Conservation (phyloP, 92 coral and sea anemone species). For the Ricordea florida region DNA sequence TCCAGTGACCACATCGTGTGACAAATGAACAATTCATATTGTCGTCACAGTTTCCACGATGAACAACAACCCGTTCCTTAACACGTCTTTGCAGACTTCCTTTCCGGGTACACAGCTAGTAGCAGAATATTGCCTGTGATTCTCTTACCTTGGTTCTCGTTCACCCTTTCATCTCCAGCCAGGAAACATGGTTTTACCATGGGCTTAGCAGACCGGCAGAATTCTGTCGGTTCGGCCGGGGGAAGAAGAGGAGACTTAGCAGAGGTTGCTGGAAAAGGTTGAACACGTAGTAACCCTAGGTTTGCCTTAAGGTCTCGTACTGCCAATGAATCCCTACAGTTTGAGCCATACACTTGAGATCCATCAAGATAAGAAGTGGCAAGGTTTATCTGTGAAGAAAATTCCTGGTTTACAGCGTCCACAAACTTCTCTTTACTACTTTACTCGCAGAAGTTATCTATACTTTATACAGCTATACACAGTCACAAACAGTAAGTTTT, state of each 20-base stretch:
- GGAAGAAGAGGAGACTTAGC: slow-evolving; percentile 16
- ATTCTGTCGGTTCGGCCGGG: background rate
- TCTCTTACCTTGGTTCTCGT: slow-evolving; percentile 49
- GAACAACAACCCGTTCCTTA: too few species aligned
- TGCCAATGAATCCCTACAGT: background rate
- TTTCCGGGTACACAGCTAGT: too few species aligned
- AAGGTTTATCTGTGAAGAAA: slow-evolving; percentile 43
- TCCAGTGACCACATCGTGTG: too few species aligned
- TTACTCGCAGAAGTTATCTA: too few species aligned
- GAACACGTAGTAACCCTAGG: slow-evolving; percentile 18
- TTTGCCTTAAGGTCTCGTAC: slow-evolving; percentile 13
- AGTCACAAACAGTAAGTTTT: too few species aligned
- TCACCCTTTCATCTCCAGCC: slow-evolving; percentile 38
- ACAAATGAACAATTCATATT: too few species aligned
- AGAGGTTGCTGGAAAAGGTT: background rate
- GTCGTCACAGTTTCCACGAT: too few species aligned
- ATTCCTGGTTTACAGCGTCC: too few species aligned
- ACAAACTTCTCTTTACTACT: too few species aligned
- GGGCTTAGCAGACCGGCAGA: slow-evolving; percentile 19
- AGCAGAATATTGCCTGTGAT: too few species aligned
- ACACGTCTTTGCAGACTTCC: too few species aligned
- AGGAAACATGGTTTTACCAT: slow-evolving; percentile 15
- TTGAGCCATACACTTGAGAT: slow-evolving; percentile 65
- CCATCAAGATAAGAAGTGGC: slow-evolving; percentile 55
- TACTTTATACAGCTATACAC: too few species aligned